These are phyloP conservation scores for Psilanteris sp. DNA, from an alignment of 1,140 invertebrate genomes.

Conservation along the genomic window DNA sequence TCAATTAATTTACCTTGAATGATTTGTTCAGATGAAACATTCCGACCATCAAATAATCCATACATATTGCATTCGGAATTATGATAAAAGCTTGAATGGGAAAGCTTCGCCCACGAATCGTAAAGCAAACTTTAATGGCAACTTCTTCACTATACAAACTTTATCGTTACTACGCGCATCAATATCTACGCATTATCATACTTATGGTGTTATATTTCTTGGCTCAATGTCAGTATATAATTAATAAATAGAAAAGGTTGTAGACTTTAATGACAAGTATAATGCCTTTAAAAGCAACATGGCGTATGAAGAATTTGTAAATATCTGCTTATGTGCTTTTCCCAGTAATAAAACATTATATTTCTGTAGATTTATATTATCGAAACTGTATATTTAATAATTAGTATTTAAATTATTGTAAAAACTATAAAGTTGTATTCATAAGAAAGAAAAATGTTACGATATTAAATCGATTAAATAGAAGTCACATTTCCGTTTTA, in stretches of 20 bases:
- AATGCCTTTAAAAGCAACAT: too few relatives aligned
- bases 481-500: too few relatives aligned
- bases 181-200: conserved; percentile 48
- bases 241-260: conserved; percentile 57
- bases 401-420: too few relatives aligned
- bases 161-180: conserved; percentile 49
- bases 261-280: conserved; percentile 35
- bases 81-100: conserved; percentile 28
- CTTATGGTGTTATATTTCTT: conserved; percentile 44
- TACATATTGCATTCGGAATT: conserved; percentile 31
- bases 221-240: conserved; percentile 33
- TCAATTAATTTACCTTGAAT: conserved; percentile 37
- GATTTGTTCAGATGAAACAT: conserved; percentile 19
- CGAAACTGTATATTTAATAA: too few relatives aligned
- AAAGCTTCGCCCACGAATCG: conserved; percentile 39
- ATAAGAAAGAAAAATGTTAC: too few relatives aligned
- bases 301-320: too few relatives aligned
- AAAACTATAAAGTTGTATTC: too few relatives aligned
- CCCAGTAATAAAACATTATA: too few relatives aligned
- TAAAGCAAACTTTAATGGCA: conserved; percentile 56
- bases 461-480: background rate
- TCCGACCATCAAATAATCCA: conserved; percentile 33
- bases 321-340: too few relatives aligned
- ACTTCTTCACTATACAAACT: conserved; percentile 56
- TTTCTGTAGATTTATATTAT: too few relatives aligned